Evolutionary conservation across 2,888 invertebrate species (phyloP).

Genomic region (Xiphydria camelus): DNA sequence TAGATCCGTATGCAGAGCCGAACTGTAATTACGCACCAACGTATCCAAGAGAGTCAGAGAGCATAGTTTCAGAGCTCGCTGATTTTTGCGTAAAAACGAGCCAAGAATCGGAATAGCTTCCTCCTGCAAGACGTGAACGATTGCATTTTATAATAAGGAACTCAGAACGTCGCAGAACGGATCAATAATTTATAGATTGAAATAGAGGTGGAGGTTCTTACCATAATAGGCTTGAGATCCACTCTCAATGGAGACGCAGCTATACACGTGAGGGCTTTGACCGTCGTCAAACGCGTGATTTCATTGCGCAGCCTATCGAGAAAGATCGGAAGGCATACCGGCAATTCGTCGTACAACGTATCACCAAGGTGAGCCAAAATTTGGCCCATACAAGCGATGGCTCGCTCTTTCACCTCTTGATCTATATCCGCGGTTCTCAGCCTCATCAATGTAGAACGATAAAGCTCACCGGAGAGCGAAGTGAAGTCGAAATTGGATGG

Average conservation of each 20-base stretch:
- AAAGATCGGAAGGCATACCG: constrained; percentile 89
- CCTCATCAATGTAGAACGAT: constrained; percentile 81
- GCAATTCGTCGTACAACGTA: constrained; percentile 76
- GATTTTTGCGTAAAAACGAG: constrained; percentile 94
- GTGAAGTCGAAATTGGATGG: constrained; percentile 71
- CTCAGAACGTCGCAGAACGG: too few species aligned
- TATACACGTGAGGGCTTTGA: constrained; percentile 93
- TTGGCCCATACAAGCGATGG: constrained; percentile 96
- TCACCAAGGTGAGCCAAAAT: constrained; percentile 92
- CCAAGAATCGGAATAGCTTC: constrained; percentile 92
- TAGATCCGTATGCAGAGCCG: constrained; percentile 70
- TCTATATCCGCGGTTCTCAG: constrained; percentile 95
- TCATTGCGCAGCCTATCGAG: constrained; percentile 94
- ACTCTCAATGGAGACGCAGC: constrained; percentile 88
- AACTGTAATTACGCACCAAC: constrained; percentile 85
- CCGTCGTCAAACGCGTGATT: constrained; percentile 94
- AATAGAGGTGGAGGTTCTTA: constrained; percentile 50
- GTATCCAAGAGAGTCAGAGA: constrained; percentile 89
- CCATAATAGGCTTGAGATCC: constrained; percentile 79
- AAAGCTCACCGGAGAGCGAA: constrained; percentile 79
- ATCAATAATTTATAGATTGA: too few species aligned
- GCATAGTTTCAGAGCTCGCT: constrained; percentile 88
- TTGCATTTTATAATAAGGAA: neutral
- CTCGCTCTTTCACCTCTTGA: constrained; percentile 98
- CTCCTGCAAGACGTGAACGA: constrained; percentile 61